Conservation (phyloP, 2,113 vertebrate species). For the Entelurus aequoreus region DNA sequence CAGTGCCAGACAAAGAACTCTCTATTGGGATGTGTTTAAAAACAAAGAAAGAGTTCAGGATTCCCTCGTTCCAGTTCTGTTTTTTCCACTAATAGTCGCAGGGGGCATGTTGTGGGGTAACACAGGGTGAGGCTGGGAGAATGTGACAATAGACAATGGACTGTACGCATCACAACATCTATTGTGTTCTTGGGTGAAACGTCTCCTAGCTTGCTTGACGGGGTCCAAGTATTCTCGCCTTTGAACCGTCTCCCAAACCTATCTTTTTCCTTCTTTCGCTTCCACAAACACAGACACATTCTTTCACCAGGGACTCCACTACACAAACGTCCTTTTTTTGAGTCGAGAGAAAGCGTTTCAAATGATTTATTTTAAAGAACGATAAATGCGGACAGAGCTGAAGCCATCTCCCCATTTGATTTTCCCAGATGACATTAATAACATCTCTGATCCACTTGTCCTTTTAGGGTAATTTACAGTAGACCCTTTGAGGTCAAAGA, state of each 20-base stretch:
- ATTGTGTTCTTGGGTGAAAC: slow-evolving; percentile 51
- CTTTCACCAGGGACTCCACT: slow-evolving; percentile 48
- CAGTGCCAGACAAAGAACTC: slow-evolving; percentile 32
- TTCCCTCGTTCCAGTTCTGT: slow-evolving; percentile 34
- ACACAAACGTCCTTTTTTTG: slow-evolving; percentile 27
- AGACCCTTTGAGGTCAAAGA: too few species aligned
- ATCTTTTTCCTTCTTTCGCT: slow-evolving; percentile 5
- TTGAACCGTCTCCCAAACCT: slow-evolving; percentile 35
- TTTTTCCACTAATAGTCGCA: slow-evolving; percentile 50
- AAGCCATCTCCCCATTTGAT: slow-evolving; percentile 18
- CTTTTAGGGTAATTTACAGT: slow-evolving; percentile 25
- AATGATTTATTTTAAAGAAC: slow-evolving; percentile 16
- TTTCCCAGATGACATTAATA: slow-evolving; percentile 12
- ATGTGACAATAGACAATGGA: slow-evolving; percentile 65
- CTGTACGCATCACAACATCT: slow-evolving; percentile 47
- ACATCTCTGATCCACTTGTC: slow-evolving; percentile 12
- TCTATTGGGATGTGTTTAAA: slow-evolving; percentile 31
- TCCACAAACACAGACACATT: slow-evolving; percentile 16
- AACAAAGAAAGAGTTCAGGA: slow-evolving; percentile 34
- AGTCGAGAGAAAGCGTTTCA: slow-evolving; percentile 13
- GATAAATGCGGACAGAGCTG: slow-evolving; percentile 3
- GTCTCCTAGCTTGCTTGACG: slow-evolving; percentile 38
- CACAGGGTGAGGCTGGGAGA: slow-evolving; percentile 47
- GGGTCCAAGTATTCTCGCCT: slow-evolving; percentile 48
- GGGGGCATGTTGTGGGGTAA: slow-evolving; percentile 41